Percentiles rank a stretch among this genome's conserved stretches.
These are phyloP conservation scores for Ivindomyrus marchei DNA, from an alignment of 2,113 vertebrate species.

Conservation along the genomic window DNA sequence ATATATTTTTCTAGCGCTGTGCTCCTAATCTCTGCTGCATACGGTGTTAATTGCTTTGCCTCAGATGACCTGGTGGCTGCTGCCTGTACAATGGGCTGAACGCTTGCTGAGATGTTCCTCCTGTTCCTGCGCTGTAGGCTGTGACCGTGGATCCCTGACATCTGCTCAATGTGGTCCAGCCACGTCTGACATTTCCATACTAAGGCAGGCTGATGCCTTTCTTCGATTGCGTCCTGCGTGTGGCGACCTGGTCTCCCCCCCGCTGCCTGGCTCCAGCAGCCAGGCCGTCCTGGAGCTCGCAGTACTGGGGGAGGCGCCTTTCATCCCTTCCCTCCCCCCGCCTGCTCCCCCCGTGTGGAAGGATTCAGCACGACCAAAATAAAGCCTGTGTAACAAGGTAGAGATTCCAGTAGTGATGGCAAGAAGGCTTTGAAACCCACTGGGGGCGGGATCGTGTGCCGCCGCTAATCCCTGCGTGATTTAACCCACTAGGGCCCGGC, in stretches of 20 bases:
- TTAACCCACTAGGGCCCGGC: background rate
- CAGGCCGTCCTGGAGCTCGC: background rate
- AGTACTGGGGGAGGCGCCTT: background rate
- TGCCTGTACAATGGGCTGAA: background rate
- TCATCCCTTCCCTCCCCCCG: background rate
- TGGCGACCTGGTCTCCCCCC: background rate
- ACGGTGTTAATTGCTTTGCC: background rate
- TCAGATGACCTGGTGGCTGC: background rate
- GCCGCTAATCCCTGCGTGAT: background rate
- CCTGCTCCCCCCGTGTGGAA: background rate
- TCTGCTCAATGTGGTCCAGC: background rate
- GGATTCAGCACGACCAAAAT: background rate
- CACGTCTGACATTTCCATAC: background rate
- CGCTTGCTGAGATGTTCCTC: background rate
- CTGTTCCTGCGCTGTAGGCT: background rate
- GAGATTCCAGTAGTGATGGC: background rate
- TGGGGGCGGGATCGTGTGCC: background rate
- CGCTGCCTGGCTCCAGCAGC: background rate
- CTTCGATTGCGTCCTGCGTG: background rate
- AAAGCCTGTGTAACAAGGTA: background rate
- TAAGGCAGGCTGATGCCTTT: background rate
- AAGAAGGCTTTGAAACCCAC: background rate
- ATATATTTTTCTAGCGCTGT: background rate
- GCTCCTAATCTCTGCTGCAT: background rate
- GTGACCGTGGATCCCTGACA: background rate